Conservation (phyloP, 2,888 invertebrate species). For the Aelia acuminata region DNA sequence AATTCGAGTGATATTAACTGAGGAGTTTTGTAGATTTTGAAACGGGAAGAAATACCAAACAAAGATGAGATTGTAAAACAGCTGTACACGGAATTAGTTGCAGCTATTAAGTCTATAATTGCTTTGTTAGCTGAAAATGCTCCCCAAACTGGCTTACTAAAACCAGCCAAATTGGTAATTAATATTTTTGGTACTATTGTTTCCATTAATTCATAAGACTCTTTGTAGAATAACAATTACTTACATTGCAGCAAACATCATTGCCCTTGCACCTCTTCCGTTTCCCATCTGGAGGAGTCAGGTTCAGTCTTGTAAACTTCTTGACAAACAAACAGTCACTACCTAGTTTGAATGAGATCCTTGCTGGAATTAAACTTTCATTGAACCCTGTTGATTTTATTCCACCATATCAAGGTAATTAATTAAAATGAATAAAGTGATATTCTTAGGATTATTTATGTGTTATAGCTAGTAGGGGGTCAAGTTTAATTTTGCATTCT, state of each 20-base stretch:
- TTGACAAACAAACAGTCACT: slow-evolving; percentile 74
- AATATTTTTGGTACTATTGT: background rate
- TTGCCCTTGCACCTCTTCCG: slow-evolving; percentile 59
- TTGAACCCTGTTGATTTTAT: slow-evolving; percentile 74
- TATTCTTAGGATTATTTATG: slow-evolving; percentile 9
- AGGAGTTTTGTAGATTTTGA: slow-evolving; percentile 72
- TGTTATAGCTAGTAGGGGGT: no score
- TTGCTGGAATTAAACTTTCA: slow-evolving; percentile 74
- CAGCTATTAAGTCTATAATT: slow-evolving; percentile 74
- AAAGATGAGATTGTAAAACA: slow-evolving; percentile 73
- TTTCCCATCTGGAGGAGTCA: slow-evolving; percentile 63
- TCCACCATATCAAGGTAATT: slow-evolving; percentile 76
- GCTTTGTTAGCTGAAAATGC: slow-evolving; percentile 70
- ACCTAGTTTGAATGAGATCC: slow-evolving; percentile 72
- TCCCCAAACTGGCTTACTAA: slow-evolving; percentile 67
- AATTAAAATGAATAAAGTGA: background rate
- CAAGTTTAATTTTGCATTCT: no score
- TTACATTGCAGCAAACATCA: slow-evolving; percentile 56
- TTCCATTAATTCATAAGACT: background rate
- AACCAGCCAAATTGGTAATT: slow-evolving; percentile 68
- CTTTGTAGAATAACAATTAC: background rate
- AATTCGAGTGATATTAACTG: background rate
- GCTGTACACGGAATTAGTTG: slow-evolving; percentile 74
- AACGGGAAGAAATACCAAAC: slow-evolving; percentile 76
- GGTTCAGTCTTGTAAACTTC: slow-evolving; percentile 74